These are phyloP conservation scores for Notospermus geniculatus DNA, from an alignment of 1,140 invertebrate genomes.

Conservation along the genomic window DNA sequence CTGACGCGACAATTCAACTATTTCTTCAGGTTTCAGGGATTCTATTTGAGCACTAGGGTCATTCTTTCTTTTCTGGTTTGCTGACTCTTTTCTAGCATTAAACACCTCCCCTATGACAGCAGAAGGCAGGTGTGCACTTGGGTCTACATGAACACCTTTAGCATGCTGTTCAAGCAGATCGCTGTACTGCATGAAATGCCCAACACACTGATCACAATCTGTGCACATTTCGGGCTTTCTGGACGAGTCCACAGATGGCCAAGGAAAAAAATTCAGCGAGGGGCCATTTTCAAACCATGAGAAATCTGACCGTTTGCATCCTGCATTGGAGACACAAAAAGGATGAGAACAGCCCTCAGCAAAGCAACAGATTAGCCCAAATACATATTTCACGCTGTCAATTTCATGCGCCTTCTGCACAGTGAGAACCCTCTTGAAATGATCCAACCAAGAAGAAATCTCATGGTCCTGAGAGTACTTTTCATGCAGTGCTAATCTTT, in stretches of 20 bases:
- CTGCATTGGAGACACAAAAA: not conserved
- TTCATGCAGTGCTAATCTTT: not conserved
- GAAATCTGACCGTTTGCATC: not conserved
- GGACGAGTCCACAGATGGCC: not conserved
- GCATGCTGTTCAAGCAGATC: slow-evolving; percentile 3
- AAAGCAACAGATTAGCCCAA: slow-evolving; percentile 5
- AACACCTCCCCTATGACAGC: no score
- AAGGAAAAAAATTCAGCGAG: not conserved
- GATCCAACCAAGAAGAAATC: not conserved
- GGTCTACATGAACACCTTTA: not conserved
- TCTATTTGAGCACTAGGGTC: no score
- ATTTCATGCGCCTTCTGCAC: not conserved
- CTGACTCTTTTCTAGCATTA: no score
- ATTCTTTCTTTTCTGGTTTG: no score
- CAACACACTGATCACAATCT: not conserved
- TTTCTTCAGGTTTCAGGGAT: not conserved
- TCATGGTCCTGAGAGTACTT: not conserved
- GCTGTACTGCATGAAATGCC: not conserved
- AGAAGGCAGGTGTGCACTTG: not conserved
- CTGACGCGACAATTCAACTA: not conserved
- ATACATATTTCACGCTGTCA: slow-evolving; percentile 5
- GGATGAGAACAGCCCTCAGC: not conserved
- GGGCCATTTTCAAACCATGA: not conserved
- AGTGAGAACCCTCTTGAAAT: not conserved
- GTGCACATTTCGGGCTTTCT: not conserved